Base-by-base conservation (phyloP, 2,888 invertebrate genomes). In the Entomobrya multifasciata region DNA sequence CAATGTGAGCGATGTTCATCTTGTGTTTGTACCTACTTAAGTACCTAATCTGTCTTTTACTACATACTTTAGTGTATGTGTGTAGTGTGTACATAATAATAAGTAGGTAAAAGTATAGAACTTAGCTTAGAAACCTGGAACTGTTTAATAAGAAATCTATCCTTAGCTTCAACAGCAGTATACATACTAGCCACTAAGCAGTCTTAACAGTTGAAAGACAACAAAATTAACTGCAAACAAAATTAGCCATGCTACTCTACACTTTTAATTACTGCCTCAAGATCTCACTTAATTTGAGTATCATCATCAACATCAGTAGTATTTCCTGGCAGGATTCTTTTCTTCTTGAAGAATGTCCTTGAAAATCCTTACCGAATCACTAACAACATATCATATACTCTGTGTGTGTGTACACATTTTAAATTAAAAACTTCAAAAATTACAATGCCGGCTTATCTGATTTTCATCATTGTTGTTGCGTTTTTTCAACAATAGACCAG, bases 201-300 rank as follows among this genome's bases (percentile, higher is more conserved):
- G 77, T 52, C 52, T 67, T 27, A n/a, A 41, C 27, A 77, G 60
- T 65, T 62, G 49, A n/a, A n/a, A n/a, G 65, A 49, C 76, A 74
- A 80, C 86, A 86, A 80, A 80, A 55, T 80, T 65, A 25, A n/a
- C n/a, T n/a, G 86, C 57, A 86, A 86, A 86, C 80, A 80, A 70
- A 80, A 86, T 80, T 80, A 85, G 85, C 70, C 78, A 80, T 55
- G 80, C 86, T 80, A 65, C 80, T 80, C 80, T 76, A 80, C 80
- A 49, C 86, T 74, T 86, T 86, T 86, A 86, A 86, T 86, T 86
- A 80, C 86, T 80, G 80, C 86, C 80, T 86, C 41, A 80, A 86
- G 86, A 86, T 80, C 80, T 86, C 80, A 74, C 80, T 80, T 80
- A 86, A 86, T 74, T 65, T 86, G 25, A 78, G 47, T 70, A 70